Conservation (phyloP, 2,113 vertebrate species). For the Pterocles gutturalis region DNA sequence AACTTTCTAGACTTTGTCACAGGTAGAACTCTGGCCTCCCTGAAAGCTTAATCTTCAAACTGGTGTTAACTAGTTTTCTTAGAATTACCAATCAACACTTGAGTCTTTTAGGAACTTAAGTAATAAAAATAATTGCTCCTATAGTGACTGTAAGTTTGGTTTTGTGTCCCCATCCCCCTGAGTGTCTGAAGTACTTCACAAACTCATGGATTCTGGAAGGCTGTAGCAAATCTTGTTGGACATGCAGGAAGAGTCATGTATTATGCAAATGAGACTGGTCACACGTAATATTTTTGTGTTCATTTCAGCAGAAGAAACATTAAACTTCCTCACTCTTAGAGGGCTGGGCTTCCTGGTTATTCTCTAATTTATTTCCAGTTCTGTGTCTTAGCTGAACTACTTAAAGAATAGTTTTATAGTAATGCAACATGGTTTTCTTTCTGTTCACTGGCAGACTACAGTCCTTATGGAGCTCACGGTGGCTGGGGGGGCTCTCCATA, state of each 20-base stretch:
- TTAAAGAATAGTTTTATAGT: neutral
- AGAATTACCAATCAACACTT: neutral
- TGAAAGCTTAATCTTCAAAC: neutral
- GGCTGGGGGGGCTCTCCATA: constrained; percentile 90
- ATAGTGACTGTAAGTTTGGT: neutral
- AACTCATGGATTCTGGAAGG: neutral
- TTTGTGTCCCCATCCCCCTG: neutral
- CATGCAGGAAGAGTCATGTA: rapidly evolving
- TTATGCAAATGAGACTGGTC: neutral
- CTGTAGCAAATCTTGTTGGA: neutral
- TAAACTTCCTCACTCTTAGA: neutral
- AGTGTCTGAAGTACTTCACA: neutral
- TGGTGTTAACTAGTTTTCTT: neutral
- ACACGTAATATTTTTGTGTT: neutral
- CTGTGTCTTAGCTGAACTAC: neutral
- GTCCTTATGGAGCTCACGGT: constrained; percentile 86
- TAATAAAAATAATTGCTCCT: neutral
- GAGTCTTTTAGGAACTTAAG: neutral
- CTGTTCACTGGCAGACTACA: constrained; percentile 82
- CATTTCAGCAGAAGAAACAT: neutral
- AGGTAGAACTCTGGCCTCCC: neutral
- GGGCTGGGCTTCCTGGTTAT: neutral
- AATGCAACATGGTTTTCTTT: neutral
- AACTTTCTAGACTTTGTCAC: neutral
- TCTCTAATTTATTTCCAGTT: neutral